Evolutionary conservation across 2,797 vertebrate species (phyloP), one percentile per base, ranked within the genome.

Genomic region (Megalops cyprinoides): DNA sequence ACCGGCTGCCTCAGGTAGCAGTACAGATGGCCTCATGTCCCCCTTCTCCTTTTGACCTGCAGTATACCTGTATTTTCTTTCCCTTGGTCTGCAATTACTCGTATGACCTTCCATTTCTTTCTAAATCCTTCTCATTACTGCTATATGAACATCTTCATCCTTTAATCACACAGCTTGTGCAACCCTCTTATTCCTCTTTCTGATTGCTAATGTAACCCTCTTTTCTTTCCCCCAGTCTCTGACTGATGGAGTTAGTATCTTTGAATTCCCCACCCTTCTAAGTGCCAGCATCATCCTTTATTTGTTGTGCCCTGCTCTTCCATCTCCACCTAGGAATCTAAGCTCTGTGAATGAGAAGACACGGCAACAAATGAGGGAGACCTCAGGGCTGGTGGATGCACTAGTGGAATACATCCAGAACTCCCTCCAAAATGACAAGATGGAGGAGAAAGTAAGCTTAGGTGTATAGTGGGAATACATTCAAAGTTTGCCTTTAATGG

Each of bases 1-100:
- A 99, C 97, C 0, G 98, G 98, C 84, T 98, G 97, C 88, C 95
- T 99, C 88, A 97, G 98, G 98, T 99, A 87, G 55, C 1, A 34
- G 14, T 14, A 23, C 48, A 7, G 25, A 31, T 39, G n/a, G 34
- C 58, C 10, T 23, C 10, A n/a, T 39, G 20, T 42, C 39, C 6
- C 51, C n/a, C n/a, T n/a, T n/a, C n/a, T n/a, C n/a, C n/a, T n/a
- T n/a, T n/a, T n/a, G n/a, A n/a, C n/a, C n/a, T n/a, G n/a, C n/a
- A n/a, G n/a, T n/a, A n/a, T n/a, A n/a, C n/a, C n/a, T n/a, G n/a
- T n/a, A n/a, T n/a, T n/a, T n/a, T n/a, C n/a, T n/a, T n/a, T n/a
- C n/a, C n/a, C n/a, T n/a, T n/a, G n/a, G n/a, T n/a, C n/a, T n/a
- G n/a, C n/a, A n/a, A n/a, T n/a, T n/a, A n/a, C n/a, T n/a, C n/a